Conservation (phyloP, 35 echinoderm and acorn worm genomes). For the Strongylocentrotus purpuratus region DNA sequence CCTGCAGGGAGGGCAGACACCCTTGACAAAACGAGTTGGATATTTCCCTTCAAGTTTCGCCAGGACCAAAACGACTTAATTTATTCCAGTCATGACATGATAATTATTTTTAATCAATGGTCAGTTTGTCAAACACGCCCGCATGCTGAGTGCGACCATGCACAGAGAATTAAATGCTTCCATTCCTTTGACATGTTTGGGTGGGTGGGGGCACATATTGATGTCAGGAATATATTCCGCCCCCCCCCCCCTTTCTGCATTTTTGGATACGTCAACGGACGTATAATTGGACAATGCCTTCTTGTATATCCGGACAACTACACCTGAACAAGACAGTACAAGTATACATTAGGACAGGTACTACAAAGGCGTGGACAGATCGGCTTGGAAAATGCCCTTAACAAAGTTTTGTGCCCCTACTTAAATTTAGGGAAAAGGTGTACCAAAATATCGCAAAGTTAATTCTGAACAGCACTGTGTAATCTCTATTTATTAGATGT, state of each 20-base stretch:
- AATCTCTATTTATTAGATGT: too few relatives aligned
- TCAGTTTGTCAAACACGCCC: not conserved
- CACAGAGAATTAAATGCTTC: not conserved
- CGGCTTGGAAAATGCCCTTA: too few relatives aligned
- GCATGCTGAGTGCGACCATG: not conserved
- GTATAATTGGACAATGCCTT: too few relatives aligned
- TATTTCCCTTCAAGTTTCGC: not conserved
- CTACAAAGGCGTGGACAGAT: too few relatives aligned
- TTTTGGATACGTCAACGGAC: too few relatives aligned
- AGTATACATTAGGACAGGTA: too few relatives aligned
- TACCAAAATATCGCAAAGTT: too few relatives aligned
- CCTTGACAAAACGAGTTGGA: not conserved
- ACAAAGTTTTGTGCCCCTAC: too few relatives aligned
- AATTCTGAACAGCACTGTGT: too few relatives aligned
- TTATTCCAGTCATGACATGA: not conserved
- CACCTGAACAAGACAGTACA: too few relatives aligned
- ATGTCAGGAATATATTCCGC: not conserved
- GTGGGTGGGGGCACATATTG: not conserved
- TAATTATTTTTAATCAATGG: slow-evolving; percentile 9
- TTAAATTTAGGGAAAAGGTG: too few relatives aligned
- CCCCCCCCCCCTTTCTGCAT: not conserved
- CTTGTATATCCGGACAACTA: too few relatives aligned
- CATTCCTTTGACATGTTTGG: not conserved
- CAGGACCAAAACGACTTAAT: not conserved
- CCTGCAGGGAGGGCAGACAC: not conserved